These are phyloP conservation scores for Podarcis muralis DNA, from an alignment of 2,113 vertebrate genomes.

Conservation along the genomic window DNA sequence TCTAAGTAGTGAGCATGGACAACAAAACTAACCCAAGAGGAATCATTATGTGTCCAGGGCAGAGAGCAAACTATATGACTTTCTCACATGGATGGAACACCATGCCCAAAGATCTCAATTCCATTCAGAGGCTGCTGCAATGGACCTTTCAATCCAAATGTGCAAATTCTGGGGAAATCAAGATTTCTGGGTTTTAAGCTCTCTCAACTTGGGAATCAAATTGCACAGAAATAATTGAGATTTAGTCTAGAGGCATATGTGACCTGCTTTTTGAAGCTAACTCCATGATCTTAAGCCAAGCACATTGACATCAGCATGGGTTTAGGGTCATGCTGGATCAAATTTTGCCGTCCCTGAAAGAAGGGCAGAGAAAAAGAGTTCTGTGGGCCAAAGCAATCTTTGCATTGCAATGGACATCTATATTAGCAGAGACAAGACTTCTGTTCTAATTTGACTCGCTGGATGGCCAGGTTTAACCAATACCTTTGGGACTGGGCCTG, in stretches of 20 bases:
- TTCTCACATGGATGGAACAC: neutral
- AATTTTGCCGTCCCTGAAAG: neutral
- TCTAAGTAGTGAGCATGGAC: neutral
- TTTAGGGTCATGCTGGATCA: neutral
- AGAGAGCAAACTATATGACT: neutral
- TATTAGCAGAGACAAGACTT: constrained; percentile 27
- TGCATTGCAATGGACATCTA: neutral
- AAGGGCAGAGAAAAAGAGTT: neutral
- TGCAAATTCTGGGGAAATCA: neutral
- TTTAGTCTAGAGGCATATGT: neutral
- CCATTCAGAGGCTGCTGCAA: neutral
- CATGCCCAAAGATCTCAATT: neutral
- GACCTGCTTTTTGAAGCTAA: neutral
- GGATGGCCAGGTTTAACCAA: neutral
- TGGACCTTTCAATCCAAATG: neutral
- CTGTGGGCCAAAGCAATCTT: neutral
- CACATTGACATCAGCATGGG: neutral
- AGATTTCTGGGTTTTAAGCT: neutral
- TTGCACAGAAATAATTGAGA: neutral
- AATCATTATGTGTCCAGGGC: neutral
- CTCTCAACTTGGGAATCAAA: neutral
- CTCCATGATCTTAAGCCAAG: neutral
- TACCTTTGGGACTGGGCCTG: neutral
- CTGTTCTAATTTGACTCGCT: neutral
- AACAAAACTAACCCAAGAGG: neutral